phyloP scores from a whole-genome alignment of 2,797 vertebrate species.

The Chelonia mydas region DNA sequence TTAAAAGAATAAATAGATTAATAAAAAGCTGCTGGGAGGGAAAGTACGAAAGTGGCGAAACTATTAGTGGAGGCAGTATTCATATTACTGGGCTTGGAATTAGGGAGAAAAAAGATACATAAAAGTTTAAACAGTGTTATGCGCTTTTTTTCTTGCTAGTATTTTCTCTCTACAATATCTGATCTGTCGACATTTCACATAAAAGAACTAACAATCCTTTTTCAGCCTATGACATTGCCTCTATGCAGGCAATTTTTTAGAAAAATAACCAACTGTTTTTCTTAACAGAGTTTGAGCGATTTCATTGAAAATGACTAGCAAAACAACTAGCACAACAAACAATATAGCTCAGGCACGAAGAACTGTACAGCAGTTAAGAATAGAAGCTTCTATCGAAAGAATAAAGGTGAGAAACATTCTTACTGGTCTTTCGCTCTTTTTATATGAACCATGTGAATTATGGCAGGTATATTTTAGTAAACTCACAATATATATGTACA shows the following conservation, averaged over 20 bases:
- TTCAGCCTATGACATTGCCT: fast-evolving
- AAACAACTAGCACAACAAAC: conserved; percentile 89
- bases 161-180: neutral
- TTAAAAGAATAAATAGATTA: neutral
- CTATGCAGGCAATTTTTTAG: neutral
- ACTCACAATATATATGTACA: neutral
- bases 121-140: fast-evolving
- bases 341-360: conserved; percentile 88
- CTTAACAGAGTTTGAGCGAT: conserved; percentile 47
- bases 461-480: neutral
- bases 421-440: fast-evolving
- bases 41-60: neutral
- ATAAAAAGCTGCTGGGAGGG: too few species aligned
- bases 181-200: fast-evolving
- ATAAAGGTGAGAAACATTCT: conserved; percentile 88
- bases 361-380: conserved; percentile 91
- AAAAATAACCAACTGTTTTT: neutral
- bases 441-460: neutral
- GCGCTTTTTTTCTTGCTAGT: fast-evolving
- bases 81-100: neutral
- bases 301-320: conserved; percentile 89
- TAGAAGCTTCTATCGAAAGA: conserved; percentile 93
- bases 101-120: too few species aligned
- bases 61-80: neutral
- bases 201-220: fast-evolving